Conservation (phyloP, 2,888 invertebrate species). For the Noctua pronuba region DNA sequence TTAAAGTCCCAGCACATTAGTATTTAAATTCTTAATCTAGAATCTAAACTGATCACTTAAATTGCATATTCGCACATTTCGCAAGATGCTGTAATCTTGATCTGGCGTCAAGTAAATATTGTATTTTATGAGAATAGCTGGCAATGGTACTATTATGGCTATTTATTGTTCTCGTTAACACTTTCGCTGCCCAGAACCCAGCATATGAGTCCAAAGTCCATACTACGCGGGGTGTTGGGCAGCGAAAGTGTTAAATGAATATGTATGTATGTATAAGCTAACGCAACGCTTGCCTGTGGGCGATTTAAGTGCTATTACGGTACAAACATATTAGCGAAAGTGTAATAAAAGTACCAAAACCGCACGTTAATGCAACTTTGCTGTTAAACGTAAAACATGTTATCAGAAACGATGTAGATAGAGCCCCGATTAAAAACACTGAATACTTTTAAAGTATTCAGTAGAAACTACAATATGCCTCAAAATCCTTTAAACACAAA, state of each 20-base stretch:
- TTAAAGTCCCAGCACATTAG: constrained; percentile 41
- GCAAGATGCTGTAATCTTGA: constrained; percentile 53
- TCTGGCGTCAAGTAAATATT: constrained; percentile 22
- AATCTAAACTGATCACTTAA: constrained; percentile 48
- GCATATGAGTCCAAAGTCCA: too few relatives aligned
- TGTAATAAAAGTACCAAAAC: constrained; percentile 11
- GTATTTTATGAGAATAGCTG: constrained; percentile 50
- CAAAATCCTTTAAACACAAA: not conserved
- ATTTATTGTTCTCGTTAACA: constrained; percentile 48
- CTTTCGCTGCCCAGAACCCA: too few relatives aligned
- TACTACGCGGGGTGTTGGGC: too few relatives aligned
- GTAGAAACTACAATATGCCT: not conserved
- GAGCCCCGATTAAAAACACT: not conserved
- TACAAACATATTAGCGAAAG: not conserved
- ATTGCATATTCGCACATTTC: constrained; percentile 46
- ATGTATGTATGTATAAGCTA: not conserved
- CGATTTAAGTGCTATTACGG: not conserved
- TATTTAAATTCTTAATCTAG: constrained; percentile 49
- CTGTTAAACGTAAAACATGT: not conserved
- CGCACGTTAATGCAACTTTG: constrained; percentile 4
- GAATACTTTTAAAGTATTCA: not conserved
- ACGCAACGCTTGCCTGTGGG: constrained; percentile 5
- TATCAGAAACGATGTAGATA: not conserved
- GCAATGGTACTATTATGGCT: constrained; percentile 36
- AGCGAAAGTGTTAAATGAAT: too few relatives aligned